Base-by-base conservation (phyloP, 37 sponge, comb jelly and placozoan species). In the Amphimedon queenslandica region DNA sequence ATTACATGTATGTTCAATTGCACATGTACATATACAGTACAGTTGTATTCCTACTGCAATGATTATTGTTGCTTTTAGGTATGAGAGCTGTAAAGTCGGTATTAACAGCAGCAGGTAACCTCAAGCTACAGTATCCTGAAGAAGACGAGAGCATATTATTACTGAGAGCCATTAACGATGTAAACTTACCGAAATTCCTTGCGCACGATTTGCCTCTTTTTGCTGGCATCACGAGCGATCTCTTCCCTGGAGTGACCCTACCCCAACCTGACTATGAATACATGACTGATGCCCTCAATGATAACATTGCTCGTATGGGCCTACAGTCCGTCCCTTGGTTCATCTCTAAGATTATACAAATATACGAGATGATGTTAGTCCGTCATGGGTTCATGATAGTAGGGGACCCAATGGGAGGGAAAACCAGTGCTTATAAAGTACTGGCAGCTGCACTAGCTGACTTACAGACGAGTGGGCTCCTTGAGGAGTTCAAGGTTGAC, bases 321-420 rank as follows among this genome's bases (percentile, higher is more conserved):
- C 81, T 98, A 42, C 95, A 94, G 67, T 85, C 94, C 33, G 86
- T 87, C 21, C 90, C 87, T 20, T 98, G 95, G 95, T 98, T 98
- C 72, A 90, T 98, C 75, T 77, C 75, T 69, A 98, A 98, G 84
- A 92, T 98, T 61, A 89, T 96, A 13, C 92, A 96, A 84, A 87
- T 98, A 3, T 98, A 94, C 65, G 99, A 98, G 86, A 98, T 98
- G 99, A 98, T 98, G 94, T 70, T 98, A 57, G 99, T 98, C 0
- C 82, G 99, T 18, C 99, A 98, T 60, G 99, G 99, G 11, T 98
- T 98, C 78, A 98, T 98, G 99, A 91, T 98, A 6, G 99, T 98
- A 1, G 99, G 99, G 0, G 99, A 94, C 18, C 80, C 92, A 27
- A 83, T 98, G 93, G 94, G 92, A 36, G 99, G 99, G 5, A 98